Conservation (phyloP, 2,888 invertebrate species). For the Pammene fasciana region DNA sequence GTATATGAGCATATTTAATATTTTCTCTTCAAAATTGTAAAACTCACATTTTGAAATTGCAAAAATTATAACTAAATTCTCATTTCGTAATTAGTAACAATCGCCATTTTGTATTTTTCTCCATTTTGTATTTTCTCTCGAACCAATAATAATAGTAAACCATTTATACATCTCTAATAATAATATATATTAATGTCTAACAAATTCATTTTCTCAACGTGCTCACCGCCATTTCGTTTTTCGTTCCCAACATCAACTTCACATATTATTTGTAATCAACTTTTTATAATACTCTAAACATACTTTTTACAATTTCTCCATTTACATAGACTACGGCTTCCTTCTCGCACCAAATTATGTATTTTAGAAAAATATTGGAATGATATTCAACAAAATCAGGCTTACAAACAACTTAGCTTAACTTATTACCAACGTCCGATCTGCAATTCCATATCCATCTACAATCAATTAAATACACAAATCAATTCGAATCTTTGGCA, state of each 20-base stretch:
- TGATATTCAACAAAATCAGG: constrained; percentile 65
- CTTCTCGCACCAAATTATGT: constrained; percentile 69
- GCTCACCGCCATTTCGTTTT: constrained; percentile 72
- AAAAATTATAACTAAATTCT: constrained; percentile 83
- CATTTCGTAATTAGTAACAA: constrained; percentile 83
- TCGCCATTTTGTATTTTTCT: constrained; percentile 76
- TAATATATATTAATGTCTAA: constrained; percentile 83
- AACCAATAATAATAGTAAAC: constrained; percentile 82
- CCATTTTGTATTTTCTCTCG: constrained; percentile 72
- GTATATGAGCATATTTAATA: constrained; percentile 84
- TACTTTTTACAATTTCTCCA: constrained; percentile 76
- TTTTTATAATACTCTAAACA: constrained; percentile 75
- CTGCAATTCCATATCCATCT: constrained; percentile 65
- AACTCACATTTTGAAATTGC: constrained; percentile 84
- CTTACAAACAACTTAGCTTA: constrained; percentile 48
- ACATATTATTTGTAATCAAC: constrained; percentile 72
- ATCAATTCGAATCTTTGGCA: constrained; percentile 81
- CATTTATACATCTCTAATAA: constrained; percentile 83
- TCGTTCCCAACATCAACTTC: constrained; percentile 76
- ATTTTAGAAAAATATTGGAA: constrained; percentile 79
- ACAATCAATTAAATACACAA: constrained; percentile 56
- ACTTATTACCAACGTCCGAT: constrained; percentile 50
- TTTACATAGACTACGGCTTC: constrained; percentile 72
- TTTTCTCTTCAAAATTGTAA: constrained; percentile 84
- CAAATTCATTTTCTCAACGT: constrained; percentile 81